A percentile compares a stretch with the other conserved stretches of the same genome.
These are phyloP conservation scores for Ciona savignyi DNA, from an alignment of 23 tunicate genomes.

Conservation along the genomic window DNA sequence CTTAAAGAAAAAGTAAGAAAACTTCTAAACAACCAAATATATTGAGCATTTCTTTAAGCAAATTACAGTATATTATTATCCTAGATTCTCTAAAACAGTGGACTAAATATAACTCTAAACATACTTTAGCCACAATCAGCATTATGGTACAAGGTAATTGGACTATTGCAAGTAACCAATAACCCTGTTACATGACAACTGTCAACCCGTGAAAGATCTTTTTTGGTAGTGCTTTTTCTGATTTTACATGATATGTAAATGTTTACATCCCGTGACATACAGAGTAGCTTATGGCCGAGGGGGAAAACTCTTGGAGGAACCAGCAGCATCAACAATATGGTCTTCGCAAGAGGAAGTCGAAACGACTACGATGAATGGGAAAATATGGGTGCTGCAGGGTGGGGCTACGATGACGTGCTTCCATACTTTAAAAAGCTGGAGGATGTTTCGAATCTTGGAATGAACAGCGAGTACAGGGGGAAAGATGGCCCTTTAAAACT, in stretches of 20 bases:
- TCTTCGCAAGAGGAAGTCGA: conserved; percentile 46
- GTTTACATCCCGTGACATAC: no score
- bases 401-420: conserved; percentile 47
- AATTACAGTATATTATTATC: no score
- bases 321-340: conserved; percentile 51
- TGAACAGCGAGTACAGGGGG: conserved; percentile 23
- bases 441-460: conserved; percentile 2
- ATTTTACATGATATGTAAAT: no score
- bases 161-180: no score
- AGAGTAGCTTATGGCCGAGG: conserved; percentile 41
- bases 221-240: no score
- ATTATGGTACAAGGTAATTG: no score
- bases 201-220: no score
- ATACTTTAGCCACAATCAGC: no score
- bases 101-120: no score
- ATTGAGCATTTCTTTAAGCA: no score
- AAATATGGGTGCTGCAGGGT: conserved; percentile 53
- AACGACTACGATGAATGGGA: conserved; percentile 76
- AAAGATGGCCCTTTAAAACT: conserved; percentile 46
- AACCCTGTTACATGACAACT: no score
- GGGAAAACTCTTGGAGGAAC: conserved; percentile 83
- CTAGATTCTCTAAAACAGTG: no score
- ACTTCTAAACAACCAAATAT: neutral
- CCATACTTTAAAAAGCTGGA: conserved; percentile 55
- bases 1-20: conserved; percentile 21